These are phyloP conservation scores for Achatina immaculata DNA, from an alignment of 1,140 invertebrate species.

Conservation along the genomic window DNA sequence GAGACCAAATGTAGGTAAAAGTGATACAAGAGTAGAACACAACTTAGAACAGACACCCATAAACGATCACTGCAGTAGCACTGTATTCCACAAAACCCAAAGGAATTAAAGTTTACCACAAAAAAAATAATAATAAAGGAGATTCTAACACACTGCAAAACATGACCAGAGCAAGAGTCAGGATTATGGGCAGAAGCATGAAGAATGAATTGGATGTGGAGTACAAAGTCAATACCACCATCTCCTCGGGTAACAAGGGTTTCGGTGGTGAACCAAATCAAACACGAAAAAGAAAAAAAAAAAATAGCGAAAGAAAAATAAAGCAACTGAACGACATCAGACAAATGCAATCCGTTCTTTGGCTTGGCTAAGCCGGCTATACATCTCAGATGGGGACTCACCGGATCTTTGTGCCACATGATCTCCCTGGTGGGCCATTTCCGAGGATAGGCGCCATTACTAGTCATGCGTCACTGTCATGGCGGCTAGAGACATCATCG, in stretches of 20 bases:
- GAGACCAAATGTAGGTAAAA: too few relatives aligned
- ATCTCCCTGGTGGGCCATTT: constrained; percentile 30
- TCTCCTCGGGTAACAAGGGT: neutral
- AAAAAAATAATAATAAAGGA: too few relatives aligned
- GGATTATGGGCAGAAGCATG: too few relatives aligned
- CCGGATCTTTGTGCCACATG: constrained; percentile 18
- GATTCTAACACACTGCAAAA: too few relatives aligned
- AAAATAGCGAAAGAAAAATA: neutral
- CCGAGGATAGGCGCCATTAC: constrained; percentile 26
- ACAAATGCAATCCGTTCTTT: constrained; percentile 19
- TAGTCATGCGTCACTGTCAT: constrained; percentile 12
- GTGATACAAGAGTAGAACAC: too few relatives aligned
- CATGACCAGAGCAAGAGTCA: too few relatives aligned
- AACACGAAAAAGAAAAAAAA: neutral
- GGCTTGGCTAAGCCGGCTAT: constrained; percentile 19
- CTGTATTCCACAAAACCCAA: too few relatives aligned
- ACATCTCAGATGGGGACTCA: constrained; percentile 9
- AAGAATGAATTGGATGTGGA: too few relatives aligned
- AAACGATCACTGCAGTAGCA: too few relatives aligned
- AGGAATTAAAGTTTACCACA: too few relatives aligned
- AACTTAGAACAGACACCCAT: too few relatives aligned
- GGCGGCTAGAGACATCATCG: neutral
- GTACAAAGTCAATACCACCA: too few relatives aligned
- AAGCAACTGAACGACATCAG: constrained; percentile 4
- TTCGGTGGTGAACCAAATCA: neutral